Percentiles rank a stretch among this genome's conserved stretches.
phyloP scores from a whole-genome alignment of 2,888 invertebrate genomes.

The Fragum fragum region DNA sequence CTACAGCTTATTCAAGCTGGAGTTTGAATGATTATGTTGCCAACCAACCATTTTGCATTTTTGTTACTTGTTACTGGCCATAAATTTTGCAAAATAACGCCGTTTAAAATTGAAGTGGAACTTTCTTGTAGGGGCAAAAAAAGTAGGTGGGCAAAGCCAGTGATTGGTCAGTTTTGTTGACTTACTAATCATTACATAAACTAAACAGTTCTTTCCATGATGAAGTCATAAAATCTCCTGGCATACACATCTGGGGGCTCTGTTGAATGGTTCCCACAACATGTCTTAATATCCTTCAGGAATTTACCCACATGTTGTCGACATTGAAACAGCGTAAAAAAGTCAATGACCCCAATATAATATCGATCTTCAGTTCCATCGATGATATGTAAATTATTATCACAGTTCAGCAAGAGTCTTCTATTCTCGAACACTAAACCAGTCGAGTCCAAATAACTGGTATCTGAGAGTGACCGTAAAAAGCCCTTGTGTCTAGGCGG shows the following conservation, averaged over 20 bases:
- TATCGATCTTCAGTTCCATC: slow-evolving; percentile 78
- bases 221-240: slow-evolving; percentile 75
- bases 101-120: too few species aligned
- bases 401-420: slow-evolving; percentile 77
- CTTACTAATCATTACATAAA: too few species aligned
- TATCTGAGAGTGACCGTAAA: slow-evolving; percentile 63
- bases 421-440: slow-evolving; percentile 64
- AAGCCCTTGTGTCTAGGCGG: slow-evolving; percentile 3
- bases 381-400: slow-evolving; percentile 81
- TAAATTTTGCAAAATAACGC: too few species aligned
- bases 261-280: slow-evolving; percentile 80
- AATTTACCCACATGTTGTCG: slow-evolving; percentile 72
- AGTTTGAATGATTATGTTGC: too few species aligned
- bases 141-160: too few species aligned
- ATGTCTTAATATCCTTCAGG: slow-evolving; percentile 77
- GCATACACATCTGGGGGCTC: slow-evolving; percentile 77
- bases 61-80: too few species aligned
- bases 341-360: slow-evolving; percentile 82
- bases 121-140: too few species aligned
- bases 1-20: too few species aligned
- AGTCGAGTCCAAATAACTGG: slow-evolving; percentile 58
- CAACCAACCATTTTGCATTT: too few species aligned
- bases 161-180: too few species aligned
- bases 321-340: slow-evolving; percentile 79
- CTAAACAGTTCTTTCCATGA: slow-evolving; percentile 64